These are phyloP conservation scores for Eutrigla gurnardus DNA, from an alignment of 2,797 vertebrate genomes.

Conservation along the genomic window DNA sequence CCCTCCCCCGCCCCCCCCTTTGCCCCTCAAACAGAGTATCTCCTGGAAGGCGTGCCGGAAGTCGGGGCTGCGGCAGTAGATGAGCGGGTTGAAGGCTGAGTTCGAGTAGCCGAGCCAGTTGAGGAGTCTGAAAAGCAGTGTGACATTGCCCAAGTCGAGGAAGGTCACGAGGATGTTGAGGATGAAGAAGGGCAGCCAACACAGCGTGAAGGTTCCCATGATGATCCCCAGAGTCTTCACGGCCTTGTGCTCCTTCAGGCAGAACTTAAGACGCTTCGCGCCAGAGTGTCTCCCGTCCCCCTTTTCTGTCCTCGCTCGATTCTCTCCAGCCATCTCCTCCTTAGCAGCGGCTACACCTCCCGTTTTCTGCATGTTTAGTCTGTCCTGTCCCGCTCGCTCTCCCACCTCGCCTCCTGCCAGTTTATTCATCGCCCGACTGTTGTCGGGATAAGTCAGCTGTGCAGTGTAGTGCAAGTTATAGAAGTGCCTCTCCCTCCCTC, in stretches of 20 bases:
- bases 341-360: neutral
- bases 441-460: slow-evolving; percentile 48
- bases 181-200: slow-evolving; percentile 98
- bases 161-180: slow-evolving; percentile 92
- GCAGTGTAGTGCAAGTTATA: slow-evolving; percentile 73
- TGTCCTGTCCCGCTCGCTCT: slow-evolving; percentile 46
- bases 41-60: slow-evolving; percentile 97
- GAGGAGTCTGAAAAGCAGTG: slow-evolving; percentile 87
- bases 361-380: slow-evolving; percentile 48
- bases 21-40: slow-evolving; percentile 87
- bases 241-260: slow-evolving; percentile 95
- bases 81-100: slow-evolving; percentile 96
- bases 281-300: slow-evolving; percentile 60
- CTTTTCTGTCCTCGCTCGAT: slow-evolving; percentile 41
- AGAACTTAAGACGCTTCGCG: slow-evolving; percentile 85
- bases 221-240: slow-evolving; percentile 98
- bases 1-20: slow-evolving; percentile 10
- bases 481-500: slow-evolving; percentile 89
- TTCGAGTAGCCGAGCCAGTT: slow-evolving; percentile 98
- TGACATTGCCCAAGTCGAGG: slow-evolving; percentile 76
- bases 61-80: slow-evolving; percentile 97
- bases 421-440: slow-evolving; percentile 56
- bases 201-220: slow-evolving; percentile 97
- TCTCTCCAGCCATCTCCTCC: slow-evolving; percentile 39
- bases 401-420: slow-evolving; percentile 21